Base-by-base conservation (phyloP, 2,888 invertebrate species). In the Ectemnius lituratus region DNA sequence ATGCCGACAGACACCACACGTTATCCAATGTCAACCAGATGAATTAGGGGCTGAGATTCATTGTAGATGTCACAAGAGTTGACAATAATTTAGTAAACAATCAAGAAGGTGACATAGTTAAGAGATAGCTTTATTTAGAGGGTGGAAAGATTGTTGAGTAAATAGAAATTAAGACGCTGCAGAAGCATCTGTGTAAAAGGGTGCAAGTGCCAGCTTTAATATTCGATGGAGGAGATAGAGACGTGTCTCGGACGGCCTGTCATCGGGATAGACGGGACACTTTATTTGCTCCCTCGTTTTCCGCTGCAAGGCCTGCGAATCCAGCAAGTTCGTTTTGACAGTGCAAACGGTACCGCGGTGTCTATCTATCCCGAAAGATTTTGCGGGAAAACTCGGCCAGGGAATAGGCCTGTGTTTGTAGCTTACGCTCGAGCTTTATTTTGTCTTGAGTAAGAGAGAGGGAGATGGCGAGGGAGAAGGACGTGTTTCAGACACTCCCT, bases 391-490 rank as follows among this genome's bases (percentile, higher is more conserved):
- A 76, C 70, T 56, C 70, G 74, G 63, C 37, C 37, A 11, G 37
- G 37, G 37, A 37, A 0, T 37, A 37, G 37, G 37, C 37, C 8
- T 11, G 6, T 37, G 8, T 2, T 23, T 2, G 23, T 23, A 23
- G 23, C 6, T 37, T 37, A 8, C 37, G 37, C 37, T 8, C 2
- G 58, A 62, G 66, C 68, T 82, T 74, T 82, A 82, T 82, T 82
- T 82, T 82, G 78, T 82, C 78, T 82, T 72, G 62, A 76, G 71
- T 63, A 65, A 6, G 16, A 67, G 66, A 16, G 16, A 69, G 66
- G 74, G 80, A 78, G 78, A 78, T 78, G 73, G 72, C 68, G 73
- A 78, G 80, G 77, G 72, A 75, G 77, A 52, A 37, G 60, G 75
- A 69, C 79, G 81, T 77, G 71, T 37, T 37, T 37, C 37, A 37